Evolutionary conservation across 2,888 invertebrate genomes (phyloP).

Genomic region (Lagria hirta): DNA sequence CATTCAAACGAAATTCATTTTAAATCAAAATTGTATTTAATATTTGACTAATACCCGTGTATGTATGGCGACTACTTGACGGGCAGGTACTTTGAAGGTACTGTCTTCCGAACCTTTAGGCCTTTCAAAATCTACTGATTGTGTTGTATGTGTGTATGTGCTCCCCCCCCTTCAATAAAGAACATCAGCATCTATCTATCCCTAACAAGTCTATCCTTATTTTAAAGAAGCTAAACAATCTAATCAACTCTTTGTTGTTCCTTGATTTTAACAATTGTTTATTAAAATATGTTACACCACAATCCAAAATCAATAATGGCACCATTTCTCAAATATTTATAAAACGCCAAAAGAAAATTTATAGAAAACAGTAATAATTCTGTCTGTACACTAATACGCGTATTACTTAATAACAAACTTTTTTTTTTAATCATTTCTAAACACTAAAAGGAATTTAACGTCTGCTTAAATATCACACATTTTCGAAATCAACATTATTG

Average conservation of each 20-base stretch:
- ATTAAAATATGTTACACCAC: conserved; percentile 17
- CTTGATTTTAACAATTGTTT: too few relatives aligned
- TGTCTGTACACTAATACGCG: conserved; percentile 42
- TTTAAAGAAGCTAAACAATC: conserved; percentile 11
- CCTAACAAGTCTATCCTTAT: conserved; percentile 13
- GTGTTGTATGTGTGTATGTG: too few relatives aligned
- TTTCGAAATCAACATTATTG: conserved; percentile 54
- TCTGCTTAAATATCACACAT: conserved; percentile 44
- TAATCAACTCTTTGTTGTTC: conserved; percentile 7
- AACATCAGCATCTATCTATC: conserved; percentile 26
- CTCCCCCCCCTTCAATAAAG: conserved; percentile 38
- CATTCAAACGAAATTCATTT: too few relatives aligned
- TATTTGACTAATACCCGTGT: conserved; percentile 13
- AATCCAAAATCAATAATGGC: conserved; percentile 32
- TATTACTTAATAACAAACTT: too few relatives aligned
- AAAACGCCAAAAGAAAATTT: conserved; percentile 33
- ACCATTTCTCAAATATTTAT: conserved; percentile 29
- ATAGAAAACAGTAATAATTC: conserved; percentile 35
- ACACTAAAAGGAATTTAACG: conserved; percentile 26
- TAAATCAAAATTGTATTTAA: too few relatives aligned
- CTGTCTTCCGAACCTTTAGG: conserved; percentile 45
- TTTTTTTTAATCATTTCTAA: too few relatives aligned
- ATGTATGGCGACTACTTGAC: conserved; percentile 15
- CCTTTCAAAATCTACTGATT: conserved; percentile 50
- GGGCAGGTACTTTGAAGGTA: conserved; percentile 42